A percentile compares a stretch with the other conserved stretches of the same genome.
Evolutionary conservation across 2,888 invertebrate genomes (phyloP).

Genomic region (Dryadula phaetusa): DNA sequence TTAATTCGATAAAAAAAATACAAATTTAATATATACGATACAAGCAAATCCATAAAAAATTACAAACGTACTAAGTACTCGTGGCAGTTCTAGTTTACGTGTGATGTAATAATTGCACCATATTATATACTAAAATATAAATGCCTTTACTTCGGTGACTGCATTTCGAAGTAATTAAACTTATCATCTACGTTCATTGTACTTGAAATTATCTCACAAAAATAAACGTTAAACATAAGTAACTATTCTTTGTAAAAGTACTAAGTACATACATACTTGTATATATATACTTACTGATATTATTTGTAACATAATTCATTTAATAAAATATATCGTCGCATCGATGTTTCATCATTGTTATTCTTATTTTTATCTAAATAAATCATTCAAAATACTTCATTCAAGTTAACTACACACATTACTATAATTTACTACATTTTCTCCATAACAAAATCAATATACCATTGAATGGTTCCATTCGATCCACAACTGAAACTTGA

Average conservation of each 20-base stretch:
- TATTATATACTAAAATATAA: slow-evolving; percentile 11
- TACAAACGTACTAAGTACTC: slow-evolving; percentile 19
- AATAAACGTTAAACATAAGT: slow-evolving; percentile 24
- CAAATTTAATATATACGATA: slow-evolving; percentile 1
- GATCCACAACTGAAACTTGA: slow-evolving; percentile 7
- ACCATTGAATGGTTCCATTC: too few species aligned
- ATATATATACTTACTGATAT: slow-evolving; percentile 21
- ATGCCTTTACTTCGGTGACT: slow-evolving; percentile 7
- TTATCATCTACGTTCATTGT: slow-evolving; percentile 36
- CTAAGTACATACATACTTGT: slow-evolving; percentile 30
- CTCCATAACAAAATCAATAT: slow-evolving; percentile 21
- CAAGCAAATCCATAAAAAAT: slow-evolving; percentile 1
- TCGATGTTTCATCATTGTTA: slow-evolving; percentile 24
- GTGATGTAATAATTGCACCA: slow-evolving; percentile 31
- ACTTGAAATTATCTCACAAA: slow-evolving; percentile 32
- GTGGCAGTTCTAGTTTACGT: slow-evolving; percentile 38
- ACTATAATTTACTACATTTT: slow-evolving; percentile 7
- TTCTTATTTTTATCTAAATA: slow-evolving; percentile 4
- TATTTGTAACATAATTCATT: slow-evolving; percentile 28
- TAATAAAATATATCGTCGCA: slow-evolving; percentile 23
- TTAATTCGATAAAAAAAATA: not conserved
- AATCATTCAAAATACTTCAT: slow-evolving; percentile 7
- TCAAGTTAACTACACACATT: slow-evolving; percentile 10
- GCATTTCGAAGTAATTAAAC: slow-evolving; percentile 8
- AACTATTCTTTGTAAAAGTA: slow-evolving; percentile 33